Base-by-base conservation (phyloP, 2,113 vertebrate genomes). In the Uropsilus gracilis region DNA sequence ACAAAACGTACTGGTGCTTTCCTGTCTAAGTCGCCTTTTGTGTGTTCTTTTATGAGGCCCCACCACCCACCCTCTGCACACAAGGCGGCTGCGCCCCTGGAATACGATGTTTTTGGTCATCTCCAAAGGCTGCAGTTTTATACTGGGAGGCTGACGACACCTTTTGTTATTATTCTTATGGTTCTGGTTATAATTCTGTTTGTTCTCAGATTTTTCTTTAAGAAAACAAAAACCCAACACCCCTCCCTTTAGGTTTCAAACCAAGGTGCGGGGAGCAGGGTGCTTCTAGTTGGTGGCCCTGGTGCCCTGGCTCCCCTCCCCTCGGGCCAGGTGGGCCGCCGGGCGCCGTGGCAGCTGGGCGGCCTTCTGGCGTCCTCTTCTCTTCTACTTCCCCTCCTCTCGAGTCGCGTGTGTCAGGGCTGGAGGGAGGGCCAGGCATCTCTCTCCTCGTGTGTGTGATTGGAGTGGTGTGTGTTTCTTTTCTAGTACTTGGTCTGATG, bases 1-100 rank as follows among this genome's bases (percentile, higher is more conserved):
- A 98, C 98, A 97, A 96, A 97, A 98, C 95, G 94, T 98, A 98
- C 98, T 99, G 99, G 99, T 99, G 99, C 99, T 99, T 98, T 98
- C 98, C 96, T 97, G 96, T 96, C 97, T 97, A 94, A 96, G 98
- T 98, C 94, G 97, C 95, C 94, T 96, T 94, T 97, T 97, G 97
- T 97, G 97, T 97, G 86, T 94, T 98, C 98, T 98, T 98, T 97
- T 97, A 98, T 94, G 97, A 95, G 97, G 96, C 97, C 97, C 96
- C 97, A 95, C 98, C 96, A 95, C 85, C 95, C 72, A 87, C 97
- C 98, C 97, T 95, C 96, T 97, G 97, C 91, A 97, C 98, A 98
- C 97, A 98, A 98, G 98, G 97, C 95, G 97, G 98, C 95, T 93
- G 75, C 95, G 98, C 98, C 98, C 98, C 98, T 97, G 98, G 98